Percentiles rank a stretch among this genome's conserved stretches.
These are phyloP conservation scores for Sceloporus undulatus DNA, from an alignment of 2,113 vertebrate species.

Conservation along the genomic window DNA sequence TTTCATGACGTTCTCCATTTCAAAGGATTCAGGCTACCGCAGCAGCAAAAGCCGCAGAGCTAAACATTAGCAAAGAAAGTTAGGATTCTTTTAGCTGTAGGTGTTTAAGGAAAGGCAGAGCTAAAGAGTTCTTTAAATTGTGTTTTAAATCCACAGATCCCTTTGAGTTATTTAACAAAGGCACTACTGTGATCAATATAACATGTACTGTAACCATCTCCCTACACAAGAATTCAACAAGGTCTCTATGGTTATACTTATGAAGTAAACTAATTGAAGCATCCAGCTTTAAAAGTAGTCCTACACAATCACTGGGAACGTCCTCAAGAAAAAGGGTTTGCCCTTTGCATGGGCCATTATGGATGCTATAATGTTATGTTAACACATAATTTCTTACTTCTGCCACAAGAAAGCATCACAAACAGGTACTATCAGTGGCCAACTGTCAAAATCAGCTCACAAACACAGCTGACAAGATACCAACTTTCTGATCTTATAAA, in stretches of 20 bases:
- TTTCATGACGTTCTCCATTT: constrained; percentile 23
- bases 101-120: neutral
- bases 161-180: neutral
- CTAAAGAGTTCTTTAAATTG: neutral
- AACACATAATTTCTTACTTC: neutral
- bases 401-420: neutral
- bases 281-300: neutral
- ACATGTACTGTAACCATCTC: neutral
- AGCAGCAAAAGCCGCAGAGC: neutral
- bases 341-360: neutral
- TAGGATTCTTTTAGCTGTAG: neutral
- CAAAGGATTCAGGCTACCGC: neutral
- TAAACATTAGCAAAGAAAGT: neutral
- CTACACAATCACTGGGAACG: neutral
- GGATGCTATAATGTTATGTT: neutral
- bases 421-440: neutral
- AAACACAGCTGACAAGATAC: neutral
- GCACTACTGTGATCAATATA: neutral
- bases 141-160: neutral
- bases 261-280: neutral
- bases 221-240: no score
- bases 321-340: neutral
- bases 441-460: neutral
- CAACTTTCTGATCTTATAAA: no score
- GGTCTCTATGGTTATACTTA: neutral